phyloP scores from a whole-genome alignment of 2,797 vertebrate genomes.

The Anabas testudineus region DNA sequence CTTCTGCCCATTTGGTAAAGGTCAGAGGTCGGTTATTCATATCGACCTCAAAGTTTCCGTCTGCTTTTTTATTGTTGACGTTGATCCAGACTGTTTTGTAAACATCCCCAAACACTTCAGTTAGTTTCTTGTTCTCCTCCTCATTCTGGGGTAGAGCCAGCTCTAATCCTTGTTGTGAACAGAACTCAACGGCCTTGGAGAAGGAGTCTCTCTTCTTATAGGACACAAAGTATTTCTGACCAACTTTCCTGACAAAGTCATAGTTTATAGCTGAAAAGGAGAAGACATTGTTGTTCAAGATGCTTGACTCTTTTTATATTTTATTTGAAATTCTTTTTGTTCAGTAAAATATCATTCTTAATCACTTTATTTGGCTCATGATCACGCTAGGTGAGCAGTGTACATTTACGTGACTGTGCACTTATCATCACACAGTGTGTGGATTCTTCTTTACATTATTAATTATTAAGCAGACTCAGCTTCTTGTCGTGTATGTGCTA shows the following conservation, averaged over 20 bases:
- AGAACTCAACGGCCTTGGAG: slow-evolving; percentile 30
- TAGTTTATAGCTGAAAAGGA: slow-evolving; percentile 28
- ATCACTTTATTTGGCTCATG: too few species aligned
- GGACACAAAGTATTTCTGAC: slow-evolving; percentile 53
- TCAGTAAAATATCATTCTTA: too few species aligned
- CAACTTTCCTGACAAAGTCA: slow-evolving; percentile 36
- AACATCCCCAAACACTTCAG: slow-evolving; percentile 6
- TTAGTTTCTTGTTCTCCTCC: slow-evolving; percentile 43
- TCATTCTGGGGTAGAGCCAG: slow-evolving; percentile 52
- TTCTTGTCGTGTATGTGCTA: too few species aligned
- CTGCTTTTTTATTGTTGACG: slow-evolving; percentile 20
- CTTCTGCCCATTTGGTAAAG: slow-evolving; percentile 47
- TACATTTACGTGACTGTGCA: too few species aligned
- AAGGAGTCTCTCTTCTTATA: slow-evolving; percentile 43
- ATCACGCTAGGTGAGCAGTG: too few species aligned
- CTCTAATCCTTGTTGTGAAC: slow-evolving; percentile 40
- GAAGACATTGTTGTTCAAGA: neutral
- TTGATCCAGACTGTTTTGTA: slow-evolving; percentile 42
- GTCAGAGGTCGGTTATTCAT: slow-evolving; percentile 27
- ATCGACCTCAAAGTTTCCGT: slow-evolving; percentile 27
- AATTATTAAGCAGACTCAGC: too few species aligned
- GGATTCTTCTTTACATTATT: too few species aligned
- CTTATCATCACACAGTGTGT: too few species aligned
- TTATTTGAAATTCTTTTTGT: too few species aligned
- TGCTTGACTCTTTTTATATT: too few species aligned